These are phyloP conservation scores for Sturmia bella DNA, from an alignment of 2,888 invertebrate genomes.

Conservation along the genomic window DNA sequence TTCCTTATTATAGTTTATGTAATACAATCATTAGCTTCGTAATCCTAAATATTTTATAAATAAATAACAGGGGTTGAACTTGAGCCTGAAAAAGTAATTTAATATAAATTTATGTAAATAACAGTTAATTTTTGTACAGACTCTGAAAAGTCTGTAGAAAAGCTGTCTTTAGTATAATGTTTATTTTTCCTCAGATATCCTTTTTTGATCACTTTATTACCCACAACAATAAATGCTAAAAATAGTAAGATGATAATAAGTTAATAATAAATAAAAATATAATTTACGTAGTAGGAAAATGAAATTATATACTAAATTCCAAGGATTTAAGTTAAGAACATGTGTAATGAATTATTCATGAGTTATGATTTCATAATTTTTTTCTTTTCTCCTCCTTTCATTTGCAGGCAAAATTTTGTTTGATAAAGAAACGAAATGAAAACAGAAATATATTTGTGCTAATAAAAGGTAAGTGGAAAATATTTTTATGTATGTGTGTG, in stretches of 20 bases:
- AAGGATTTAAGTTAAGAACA: conserved; percentile 50
- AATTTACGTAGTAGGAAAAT: conserved; percentile 46
- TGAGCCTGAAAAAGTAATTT: too few species aligned
- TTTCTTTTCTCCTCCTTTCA: conserved; percentile 1
- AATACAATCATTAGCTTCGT: too few species aligned
- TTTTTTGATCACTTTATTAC: conserved; percentile 45
- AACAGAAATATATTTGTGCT: background rate
- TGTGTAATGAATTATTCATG: conserved; percentile 66
- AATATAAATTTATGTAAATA: too few species aligned
- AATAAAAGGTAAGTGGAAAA: background rate
- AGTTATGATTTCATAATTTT: conserved; percentile 49
- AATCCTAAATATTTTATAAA: too few species aligned
- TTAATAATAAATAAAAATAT: conserved; percentile 65
- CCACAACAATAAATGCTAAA: conserved; percentile 2
- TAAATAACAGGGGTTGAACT: too few species aligned
- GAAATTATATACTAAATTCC: conserved; percentile 54
- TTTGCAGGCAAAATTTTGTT: background rate
- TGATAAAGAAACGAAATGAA: background rate
- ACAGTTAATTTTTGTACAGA: too few species aligned
- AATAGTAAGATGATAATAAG: conserved; percentile 28
- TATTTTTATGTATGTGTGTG: background rate
- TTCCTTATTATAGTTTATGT: too few species aligned
- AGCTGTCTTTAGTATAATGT: background rate
- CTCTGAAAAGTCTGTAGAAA: too few species aligned
- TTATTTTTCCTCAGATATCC: conserved; percentile 18